Evolutionary conservation across 2,797 vertebrate genomes (phyloP), one percentile per base, ranked within the genome.

Genomic region (Moxostoma hubbsi): DNA sequence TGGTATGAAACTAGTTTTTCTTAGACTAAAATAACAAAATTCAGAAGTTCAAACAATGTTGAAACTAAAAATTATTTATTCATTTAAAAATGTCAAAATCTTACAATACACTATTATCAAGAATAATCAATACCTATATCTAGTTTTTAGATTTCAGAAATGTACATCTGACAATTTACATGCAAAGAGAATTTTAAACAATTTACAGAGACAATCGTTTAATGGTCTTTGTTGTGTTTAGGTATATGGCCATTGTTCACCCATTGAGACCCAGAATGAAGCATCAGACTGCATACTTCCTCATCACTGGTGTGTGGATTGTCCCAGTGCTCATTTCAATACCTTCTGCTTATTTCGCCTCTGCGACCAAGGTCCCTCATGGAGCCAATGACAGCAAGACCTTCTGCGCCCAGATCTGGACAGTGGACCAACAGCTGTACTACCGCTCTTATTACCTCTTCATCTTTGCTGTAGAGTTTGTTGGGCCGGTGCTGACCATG

Each of bases 341-440:
- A 79, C 98, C 98, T 0, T 97, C 98, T 0, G 98, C 97, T 11
- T 98, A 99, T 85, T 99, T 96, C 74, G 90, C 98, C 9, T 97
- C 96, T 0, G 96, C 95, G 87, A 97, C 93, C 0, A 90, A 88
- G 61, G 93, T 98, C 68, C 94, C 96, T 13, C 92, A 93, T 11
- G 93, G 93, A 79, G 91, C 80, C 50, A 83, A 81, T 1, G 92
- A 91, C 55, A 85, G 91, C 83, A 98, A 99, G 90, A 93, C 95
- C 82, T 99, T 99, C 90, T 99, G 98, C 4, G 98, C 97, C 53
- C 98, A 99, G 88, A 95, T 99, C 76, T 99, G 97, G 97, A 94
- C 97, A 0, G 96, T 97, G 67, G 97, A 98, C 81, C 93, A 96
- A 82, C 94, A 97, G 80, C 89, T 94, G 6, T 97, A 96, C 89